Evolutionary conservation across 2,113 vertebrate species (phyloP).

Genomic region (Erinaceus europaeus): DNA sequence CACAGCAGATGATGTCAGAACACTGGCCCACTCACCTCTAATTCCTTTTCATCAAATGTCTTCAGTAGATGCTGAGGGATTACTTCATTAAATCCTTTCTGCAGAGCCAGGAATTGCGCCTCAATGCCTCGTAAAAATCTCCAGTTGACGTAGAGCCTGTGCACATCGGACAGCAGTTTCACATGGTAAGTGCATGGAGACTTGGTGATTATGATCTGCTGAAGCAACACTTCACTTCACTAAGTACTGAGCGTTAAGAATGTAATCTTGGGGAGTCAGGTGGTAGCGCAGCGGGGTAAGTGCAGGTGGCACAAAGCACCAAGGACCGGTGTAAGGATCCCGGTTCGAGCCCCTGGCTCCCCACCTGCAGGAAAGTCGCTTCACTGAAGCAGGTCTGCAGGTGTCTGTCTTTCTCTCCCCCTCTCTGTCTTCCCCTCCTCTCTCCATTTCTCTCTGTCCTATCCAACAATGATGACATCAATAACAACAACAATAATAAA

Average conservation of each 20-base stretch:
- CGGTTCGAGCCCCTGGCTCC: no score
- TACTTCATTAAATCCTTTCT: slow-evolving; percentile 99
- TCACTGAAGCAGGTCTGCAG: no score
- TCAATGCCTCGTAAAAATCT: slow-evolving; percentile 98
- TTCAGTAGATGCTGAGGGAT: slow-evolving; percentile 98
- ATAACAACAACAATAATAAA: no score
- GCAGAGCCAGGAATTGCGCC: slow-evolving; percentile 97
- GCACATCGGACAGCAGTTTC: slow-evolving; percentile 52
- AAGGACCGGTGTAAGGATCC: no score
- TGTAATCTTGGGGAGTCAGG: neutral
- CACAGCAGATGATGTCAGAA: slow-evolving; percentile 8
- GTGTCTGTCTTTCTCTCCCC: no score
- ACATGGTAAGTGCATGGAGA: slow-evolving; percentile 44
- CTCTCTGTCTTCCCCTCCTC: no score
- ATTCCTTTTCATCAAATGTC: slow-evolving; percentile 98
- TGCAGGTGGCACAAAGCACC: no score
- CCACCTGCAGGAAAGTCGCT: no score
- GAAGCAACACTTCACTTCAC: neutral
- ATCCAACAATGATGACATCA: no score
- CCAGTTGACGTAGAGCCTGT: slow-evolving; percentile 98
- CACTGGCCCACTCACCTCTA: slow-evolving; percentile 88
- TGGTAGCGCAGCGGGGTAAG: neutral
- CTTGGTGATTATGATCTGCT: neutral
- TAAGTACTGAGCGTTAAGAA: neutral
- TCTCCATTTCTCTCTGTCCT: no score